A percentile compares a stretch with the other conserved stretches of the same genome.
phyloP scores from a whole-genome alignment of 2,797 vertebrate species.

The Acanthornis magna region DNA sequence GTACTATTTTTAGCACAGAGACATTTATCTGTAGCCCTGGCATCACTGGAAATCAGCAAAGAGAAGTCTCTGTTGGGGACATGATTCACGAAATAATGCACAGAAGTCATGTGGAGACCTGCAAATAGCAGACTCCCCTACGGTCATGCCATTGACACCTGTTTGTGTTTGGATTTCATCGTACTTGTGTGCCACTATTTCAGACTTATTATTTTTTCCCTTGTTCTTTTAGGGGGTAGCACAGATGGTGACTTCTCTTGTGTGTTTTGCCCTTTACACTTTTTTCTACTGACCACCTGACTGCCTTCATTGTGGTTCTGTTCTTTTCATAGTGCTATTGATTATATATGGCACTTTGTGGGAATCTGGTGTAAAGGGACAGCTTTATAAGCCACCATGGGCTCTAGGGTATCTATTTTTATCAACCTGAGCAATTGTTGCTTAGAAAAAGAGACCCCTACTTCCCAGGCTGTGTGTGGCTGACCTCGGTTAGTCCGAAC shows the following conservation, averaged over 20 bases:
- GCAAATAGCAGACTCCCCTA: neutral
- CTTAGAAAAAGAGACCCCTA: constrained; percentile 16
- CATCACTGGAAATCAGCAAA: neutral
- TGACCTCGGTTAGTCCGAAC: constrained; percentile 24
- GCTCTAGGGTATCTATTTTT: constrained; percentile 25
- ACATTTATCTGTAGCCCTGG: constrained; percentile 6
- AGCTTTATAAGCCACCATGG: neutral
- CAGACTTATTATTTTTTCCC: neutral
- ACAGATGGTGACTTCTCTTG: neutral
- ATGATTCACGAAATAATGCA: neutral
- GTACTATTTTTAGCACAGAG: constrained; percentile 39
- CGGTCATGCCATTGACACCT: neutral
- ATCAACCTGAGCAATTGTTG: neutral
- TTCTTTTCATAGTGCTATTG: neutral
- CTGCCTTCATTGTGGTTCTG: neutral
- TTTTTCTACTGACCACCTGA: neutral
- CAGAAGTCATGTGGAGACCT: neutral
- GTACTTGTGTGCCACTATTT: neutral
- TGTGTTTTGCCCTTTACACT: neutral
- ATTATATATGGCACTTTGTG: neutral
- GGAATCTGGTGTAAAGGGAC: neutral
- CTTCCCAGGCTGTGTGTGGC: neutral
- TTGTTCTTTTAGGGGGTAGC: neutral
- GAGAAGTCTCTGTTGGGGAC: neutral
- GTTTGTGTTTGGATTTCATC: constrained; percentile 8